Base-by-base conservation (phyloP, 2,888 invertebrate genomes). In the Rhabditoides inermis region DNA sequence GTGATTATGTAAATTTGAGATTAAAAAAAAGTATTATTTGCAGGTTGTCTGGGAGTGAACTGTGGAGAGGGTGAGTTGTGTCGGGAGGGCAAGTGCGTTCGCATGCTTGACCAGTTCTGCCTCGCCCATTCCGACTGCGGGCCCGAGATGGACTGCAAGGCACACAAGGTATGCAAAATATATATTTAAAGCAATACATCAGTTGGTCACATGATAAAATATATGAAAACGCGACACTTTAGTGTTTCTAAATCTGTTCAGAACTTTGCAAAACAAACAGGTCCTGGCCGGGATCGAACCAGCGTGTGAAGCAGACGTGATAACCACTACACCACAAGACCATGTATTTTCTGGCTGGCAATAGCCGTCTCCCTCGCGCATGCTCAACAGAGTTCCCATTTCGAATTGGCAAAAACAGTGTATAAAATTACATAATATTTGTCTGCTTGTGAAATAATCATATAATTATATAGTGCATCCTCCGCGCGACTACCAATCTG, bases 41-140 rank as follows among this genome's bases (percentile, higher is more conserved):
- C 48, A 71, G 72, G 61, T 51, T 72, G 72, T 49, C 50, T 57
- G 20, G 66, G 60, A 12, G 60, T 69, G 10, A 41, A 51, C 12
- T 72, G 72, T 50, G 64, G 61, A 2, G 68, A 73, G 20, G 61
- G 60, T 20, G 60, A 60, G 20, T 22, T 68, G 6, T 72, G 72
- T 48, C 52, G 65, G 1, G 72, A 72, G 49, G 72, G 72, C 18
- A 60, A 60, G 42, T 72, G 72, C 45, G 56, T 58, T 40, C 64
- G 62, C 23, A 20, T 72, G 7, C 15, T 61, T 15, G 63, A 59
- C 18, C 42, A 55, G 18, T 69, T 72, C 47, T 72, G 72, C 44
- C 60, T 69, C 42, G 60, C 66, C n/a, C 61, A 61, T 47, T 69
- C 68, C 27, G 72, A 72, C 52, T 72, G 72, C 54, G 69, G 68